Conservation (phyloP, 2,113 vertebrate species). For the Amphiprion ocellaris region DNA sequence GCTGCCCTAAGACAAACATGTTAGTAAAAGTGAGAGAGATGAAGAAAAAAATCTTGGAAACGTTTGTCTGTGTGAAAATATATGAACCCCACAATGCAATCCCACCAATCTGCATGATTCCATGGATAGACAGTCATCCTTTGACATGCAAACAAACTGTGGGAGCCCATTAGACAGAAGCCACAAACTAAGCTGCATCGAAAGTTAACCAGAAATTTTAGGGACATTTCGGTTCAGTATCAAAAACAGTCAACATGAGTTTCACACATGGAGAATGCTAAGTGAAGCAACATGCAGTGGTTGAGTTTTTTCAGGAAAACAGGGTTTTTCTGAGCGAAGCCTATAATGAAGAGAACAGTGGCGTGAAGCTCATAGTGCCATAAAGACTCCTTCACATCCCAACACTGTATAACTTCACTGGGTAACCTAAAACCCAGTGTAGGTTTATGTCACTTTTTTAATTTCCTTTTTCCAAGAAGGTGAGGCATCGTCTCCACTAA, state of each 20-base stretch:
- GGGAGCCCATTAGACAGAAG: constrained; percentile 38
- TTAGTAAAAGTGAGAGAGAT: constrained; percentile 30
- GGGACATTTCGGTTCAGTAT: constrained; percentile 34
- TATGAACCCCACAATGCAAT: constrained; percentile 13
- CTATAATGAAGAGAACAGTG: background rate
- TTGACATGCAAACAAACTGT: constrained; percentile 43
- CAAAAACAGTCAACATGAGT: constrained; percentile 48
- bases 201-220: constrained; percentile 50
- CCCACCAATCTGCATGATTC: constrained; percentile 9
- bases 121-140: constrained; percentile 17
- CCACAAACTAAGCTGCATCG: constrained; percentile 46
- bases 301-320: constrained; percentile 13
- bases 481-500: background rate
- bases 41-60: constrained; percentile 25
- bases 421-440: background rate
- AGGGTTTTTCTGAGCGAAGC: constrained; percentile 9
- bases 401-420: background rate
- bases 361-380: background rate
- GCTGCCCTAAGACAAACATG: constrained; percentile 58
- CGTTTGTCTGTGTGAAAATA: constrained; percentile 45
- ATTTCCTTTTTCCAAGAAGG: background rate
- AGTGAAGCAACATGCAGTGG: constrained; percentile 50
- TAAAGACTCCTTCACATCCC: background rate
- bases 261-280: constrained; percentile 40
- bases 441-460: background rate